Conservation (phyloP, 1,140 invertebrate species). For the Trinorchestia longiramus region DNA sequence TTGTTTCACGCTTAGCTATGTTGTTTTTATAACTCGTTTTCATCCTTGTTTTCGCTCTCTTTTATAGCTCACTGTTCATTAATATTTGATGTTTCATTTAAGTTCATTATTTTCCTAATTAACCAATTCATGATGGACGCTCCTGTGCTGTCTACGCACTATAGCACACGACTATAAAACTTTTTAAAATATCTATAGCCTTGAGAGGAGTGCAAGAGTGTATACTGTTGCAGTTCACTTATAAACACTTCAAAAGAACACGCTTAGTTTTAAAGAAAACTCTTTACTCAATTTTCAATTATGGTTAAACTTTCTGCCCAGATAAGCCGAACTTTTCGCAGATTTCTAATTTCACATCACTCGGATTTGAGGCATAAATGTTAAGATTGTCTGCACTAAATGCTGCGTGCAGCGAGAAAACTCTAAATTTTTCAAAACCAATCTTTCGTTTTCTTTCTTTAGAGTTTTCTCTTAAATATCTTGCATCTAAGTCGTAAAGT, state of each 20-base stretch:
- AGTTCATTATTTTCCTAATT: not conserved
- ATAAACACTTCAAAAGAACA: not conserved
- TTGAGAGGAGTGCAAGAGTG: no score
- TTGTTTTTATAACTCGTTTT: not conserved
- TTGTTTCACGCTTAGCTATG: not conserved
- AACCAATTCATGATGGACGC: not conserved
- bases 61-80: no score
- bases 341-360: not conserved
- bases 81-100: no score
- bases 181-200: no score
- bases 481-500: not conserved
- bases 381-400: not conserved
- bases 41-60: no score
- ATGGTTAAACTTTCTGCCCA: not conserved
- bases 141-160: no score
- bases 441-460: not conserved
- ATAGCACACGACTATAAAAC: no score
- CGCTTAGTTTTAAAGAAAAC: no score
- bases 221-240: not conserved
- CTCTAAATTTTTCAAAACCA: not conserved
- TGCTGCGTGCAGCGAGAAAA: not conserved
- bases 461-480: not conserved
- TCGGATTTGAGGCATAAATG: not conserved
- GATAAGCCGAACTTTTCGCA: not conserved
- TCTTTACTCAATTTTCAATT: no score